Percentiles rank a stretch among this genome's conserved stretches.
Evolutionary conservation across 2,888 invertebrate species (phyloP).

Genomic region (Atethmia centrago): DNA sequence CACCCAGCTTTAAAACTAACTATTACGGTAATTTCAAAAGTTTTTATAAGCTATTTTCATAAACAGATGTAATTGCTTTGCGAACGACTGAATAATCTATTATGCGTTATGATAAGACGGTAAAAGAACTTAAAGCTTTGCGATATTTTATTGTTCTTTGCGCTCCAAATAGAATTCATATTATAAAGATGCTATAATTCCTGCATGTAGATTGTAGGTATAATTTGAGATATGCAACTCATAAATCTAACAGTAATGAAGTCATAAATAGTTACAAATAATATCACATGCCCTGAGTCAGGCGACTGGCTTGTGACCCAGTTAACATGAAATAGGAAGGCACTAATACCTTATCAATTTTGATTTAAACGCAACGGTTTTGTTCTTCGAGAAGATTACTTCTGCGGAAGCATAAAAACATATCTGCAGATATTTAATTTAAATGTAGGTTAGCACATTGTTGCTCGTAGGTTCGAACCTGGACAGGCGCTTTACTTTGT

Average conservation of each 20-base stretch:
- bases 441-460: conserved; percentile 33
- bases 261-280: conserved; percentile 33
- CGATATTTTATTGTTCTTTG: conserved; percentile 48
- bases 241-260: conserved; percentile 51
- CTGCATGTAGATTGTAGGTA: not conserved
- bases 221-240: conserved; percentile 8
- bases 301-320: conserved; percentile 56
- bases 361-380: conserved; percentile 43
- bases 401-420: not conserved
- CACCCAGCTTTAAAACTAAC: conserved; percentile 56
- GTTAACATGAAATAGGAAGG: conserved; percentile 38
- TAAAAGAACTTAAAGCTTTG: conserved; percentile 45
- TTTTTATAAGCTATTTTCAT: conserved; percentile 3
- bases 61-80: conserved; percentile 37
- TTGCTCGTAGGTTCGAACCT: too few relatives aligned
- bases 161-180: conserved; percentile 17
- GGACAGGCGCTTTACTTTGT: too few relatives aligned
- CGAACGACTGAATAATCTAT: conserved; percentile 35
- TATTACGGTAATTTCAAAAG: conserved; percentile 64
- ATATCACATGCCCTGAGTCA: conserved; percentile 36
- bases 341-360: conserved; percentile 41
- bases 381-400: conserved; percentile 23
- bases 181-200: not conserved
- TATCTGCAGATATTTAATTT: conserved; percentile 1
- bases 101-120: conserved; percentile 24